Evolutionary conservation across 2,113 vertebrate genomes (phyloP).

Genomic region (Typhlomys cinereus): DNA sequence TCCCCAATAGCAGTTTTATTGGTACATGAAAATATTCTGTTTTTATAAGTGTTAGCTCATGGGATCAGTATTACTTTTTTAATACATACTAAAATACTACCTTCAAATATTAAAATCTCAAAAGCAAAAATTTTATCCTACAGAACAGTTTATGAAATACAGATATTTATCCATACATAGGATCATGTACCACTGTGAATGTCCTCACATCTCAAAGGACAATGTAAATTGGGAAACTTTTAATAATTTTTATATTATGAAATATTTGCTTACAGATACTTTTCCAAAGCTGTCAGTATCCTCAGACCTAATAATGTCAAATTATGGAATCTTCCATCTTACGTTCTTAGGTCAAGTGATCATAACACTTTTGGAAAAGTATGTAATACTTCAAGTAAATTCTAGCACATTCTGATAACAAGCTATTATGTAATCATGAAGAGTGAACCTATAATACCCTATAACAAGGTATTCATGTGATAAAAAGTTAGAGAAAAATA

Average conservation of each 20-base stretch:
- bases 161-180: not conserved
- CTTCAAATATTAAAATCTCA: slow-evolving; percentile 5
- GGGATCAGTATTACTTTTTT: slow-evolving; percentile 37
- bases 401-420: not conserved
- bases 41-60: not conserved
- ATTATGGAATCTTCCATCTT: too few species aligned
- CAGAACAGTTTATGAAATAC: not conserved
- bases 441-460: not conserved
- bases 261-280: not conserved
- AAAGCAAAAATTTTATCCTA: not conserved
- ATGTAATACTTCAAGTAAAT: slow-evolving; percentile 41
- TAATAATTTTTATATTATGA: not conserved
- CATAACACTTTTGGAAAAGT: too few species aligned
- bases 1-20: not conserved
- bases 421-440: not conserved
- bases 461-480: not conserved
- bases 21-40: not conserved
- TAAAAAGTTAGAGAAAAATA: not conserved
- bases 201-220: not conserved
- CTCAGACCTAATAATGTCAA: slow-evolving; percentile 23
- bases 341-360: too few species aligned
- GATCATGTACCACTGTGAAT: not conserved
- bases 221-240: slow-evolving; percentile 11
- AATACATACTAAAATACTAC: slow-evolving; percentile 11
- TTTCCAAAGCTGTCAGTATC: not conserved